Conservation (phyloP, 64 coral and sea anemone genomes). For the Cladopsammia gracilis region DNA sequence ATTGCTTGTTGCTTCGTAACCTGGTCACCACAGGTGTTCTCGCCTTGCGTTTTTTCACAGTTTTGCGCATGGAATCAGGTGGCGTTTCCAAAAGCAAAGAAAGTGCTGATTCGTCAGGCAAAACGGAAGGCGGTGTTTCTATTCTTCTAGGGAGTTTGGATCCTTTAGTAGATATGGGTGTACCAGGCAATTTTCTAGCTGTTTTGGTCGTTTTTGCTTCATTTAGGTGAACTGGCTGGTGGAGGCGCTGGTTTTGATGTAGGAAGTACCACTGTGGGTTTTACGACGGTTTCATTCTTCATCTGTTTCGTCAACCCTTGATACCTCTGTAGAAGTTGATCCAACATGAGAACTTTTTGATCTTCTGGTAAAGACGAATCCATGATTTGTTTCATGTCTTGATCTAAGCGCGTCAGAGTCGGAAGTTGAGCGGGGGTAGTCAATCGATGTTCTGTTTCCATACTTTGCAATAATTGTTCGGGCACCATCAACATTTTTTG, state of each 20-base stretch:
- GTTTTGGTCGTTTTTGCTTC: neutral
- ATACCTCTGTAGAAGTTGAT: slow-evolving; percentile 2
- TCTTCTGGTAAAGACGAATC: neutral
- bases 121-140: neutral
- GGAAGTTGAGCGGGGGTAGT: neutral
- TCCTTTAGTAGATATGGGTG: neutral
- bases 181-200: neutral
- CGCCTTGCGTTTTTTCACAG: no score
- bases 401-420: neutral
- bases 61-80: neutral
- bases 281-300: neutral
- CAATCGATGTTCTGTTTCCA: slow-evolving; percentile 4
- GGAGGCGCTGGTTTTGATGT: neutral
- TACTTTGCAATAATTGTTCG: slow-evolving; percentile 7
- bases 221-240: neutral
- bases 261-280: neutral
- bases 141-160: neutral
- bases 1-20: no score
- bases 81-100: neutral
- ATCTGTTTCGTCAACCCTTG: neutral
- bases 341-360: neutral
- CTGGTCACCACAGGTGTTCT: no score
- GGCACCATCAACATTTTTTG: neutral
- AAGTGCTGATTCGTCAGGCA: neutral
- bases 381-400: slow-evolving; percentile 7